Evolutionary conservation across 2,797 vertebrate genomes (phyloP).

Genomic region (Malacoraja senta): DNA sequence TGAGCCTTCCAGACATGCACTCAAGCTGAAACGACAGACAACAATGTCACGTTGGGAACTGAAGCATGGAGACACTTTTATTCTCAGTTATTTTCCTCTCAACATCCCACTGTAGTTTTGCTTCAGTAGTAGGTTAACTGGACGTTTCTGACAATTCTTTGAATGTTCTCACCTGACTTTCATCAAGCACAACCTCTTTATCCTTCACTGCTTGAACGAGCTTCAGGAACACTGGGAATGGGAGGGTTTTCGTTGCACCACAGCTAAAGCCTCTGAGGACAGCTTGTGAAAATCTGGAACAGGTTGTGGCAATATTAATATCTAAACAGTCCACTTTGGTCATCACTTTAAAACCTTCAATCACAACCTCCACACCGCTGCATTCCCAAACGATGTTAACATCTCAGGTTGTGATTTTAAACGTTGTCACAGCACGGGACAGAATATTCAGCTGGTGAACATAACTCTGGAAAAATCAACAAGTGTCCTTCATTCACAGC

Average conservation of each 20-base stretch:
- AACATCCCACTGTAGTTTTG: too few species aligned
- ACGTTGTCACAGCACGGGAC: not conserved
- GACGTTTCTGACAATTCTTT: not conserved
- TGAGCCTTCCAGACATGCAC: not conserved
- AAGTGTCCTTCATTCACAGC: not conserved
- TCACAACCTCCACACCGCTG: not conserved
- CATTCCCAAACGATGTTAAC: not conserved
- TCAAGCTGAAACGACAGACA: not conserved
- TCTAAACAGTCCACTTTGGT: not conserved
- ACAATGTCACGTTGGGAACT: not conserved
- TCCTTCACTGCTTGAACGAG: constrained; percentile 41
- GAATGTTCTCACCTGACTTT: constrained; percentile 41
- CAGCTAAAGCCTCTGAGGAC: constrained; percentile 44
- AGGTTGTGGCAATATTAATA: constrained; percentile 3
- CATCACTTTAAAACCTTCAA: not conserved
- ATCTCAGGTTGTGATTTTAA: too few species aligned
- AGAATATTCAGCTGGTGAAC: not conserved
- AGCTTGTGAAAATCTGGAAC: constrained; percentile 39
- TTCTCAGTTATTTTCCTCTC: not conserved
- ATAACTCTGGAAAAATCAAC: too few species aligned
- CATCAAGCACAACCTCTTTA: constrained; percentile 38
- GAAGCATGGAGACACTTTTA: not conserved
- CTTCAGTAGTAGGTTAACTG: not conserved
- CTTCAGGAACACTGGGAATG: constrained; percentile 19
- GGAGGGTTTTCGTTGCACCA: constrained; percentile 41